Conservation (phyloP, 1,140 invertebrate species). For the Pomacea maculata region DNA sequence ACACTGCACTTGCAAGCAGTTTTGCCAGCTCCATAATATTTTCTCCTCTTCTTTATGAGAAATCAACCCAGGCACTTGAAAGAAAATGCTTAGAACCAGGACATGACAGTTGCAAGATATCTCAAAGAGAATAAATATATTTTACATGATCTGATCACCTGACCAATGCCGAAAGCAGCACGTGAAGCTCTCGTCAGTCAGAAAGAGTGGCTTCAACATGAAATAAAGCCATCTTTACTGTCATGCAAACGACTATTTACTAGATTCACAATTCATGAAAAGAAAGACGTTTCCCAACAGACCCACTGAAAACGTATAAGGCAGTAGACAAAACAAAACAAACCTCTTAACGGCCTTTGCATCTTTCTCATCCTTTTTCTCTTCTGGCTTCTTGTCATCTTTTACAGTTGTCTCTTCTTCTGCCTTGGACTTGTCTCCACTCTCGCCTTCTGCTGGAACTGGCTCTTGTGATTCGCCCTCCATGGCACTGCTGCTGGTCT, state of each 20-base stretch:
- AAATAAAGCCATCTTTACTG: conserved; percentile 21
- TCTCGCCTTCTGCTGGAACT: conserved; percentile 14
- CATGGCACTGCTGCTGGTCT: conserved; percentile 20
- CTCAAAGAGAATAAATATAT: too few relatives aligned
- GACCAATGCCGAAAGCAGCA: too few relatives aligned
- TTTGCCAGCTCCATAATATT: too few relatives aligned
- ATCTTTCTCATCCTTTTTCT: conserved; percentile 51
- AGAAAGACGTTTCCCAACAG: neutral
- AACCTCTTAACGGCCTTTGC: conserved; percentile 59
- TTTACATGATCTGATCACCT: too few relatives aligned
- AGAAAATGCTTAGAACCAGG: too few relatives aligned
- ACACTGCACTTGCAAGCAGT: too few relatives aligned
- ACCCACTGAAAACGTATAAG: conserved; percentile 12
- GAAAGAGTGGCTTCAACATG: conserved; percentile 19
- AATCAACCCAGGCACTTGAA: too few relatives aligned
- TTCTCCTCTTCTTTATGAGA: too few relatives aligned
- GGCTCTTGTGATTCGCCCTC: conserved; percentile 25
- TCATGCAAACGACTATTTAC: conserved; percentile 1
- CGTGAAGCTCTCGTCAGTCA: too few relatives aligned
- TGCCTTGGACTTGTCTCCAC: conserved; percentile 14
- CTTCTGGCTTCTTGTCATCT: conserved; percentile 40
- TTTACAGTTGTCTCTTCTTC: conserved; percentile 30
- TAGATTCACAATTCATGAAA: neutral
- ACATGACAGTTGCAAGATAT: too few relatives aligned
- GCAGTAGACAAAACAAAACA: conserved; percentile 49